Evolutionary conservation across 2,888 invertebrate species (phyloP), one percentile per base, ranked within the genome.

Genomic region (Idaea biselata): DNA sequence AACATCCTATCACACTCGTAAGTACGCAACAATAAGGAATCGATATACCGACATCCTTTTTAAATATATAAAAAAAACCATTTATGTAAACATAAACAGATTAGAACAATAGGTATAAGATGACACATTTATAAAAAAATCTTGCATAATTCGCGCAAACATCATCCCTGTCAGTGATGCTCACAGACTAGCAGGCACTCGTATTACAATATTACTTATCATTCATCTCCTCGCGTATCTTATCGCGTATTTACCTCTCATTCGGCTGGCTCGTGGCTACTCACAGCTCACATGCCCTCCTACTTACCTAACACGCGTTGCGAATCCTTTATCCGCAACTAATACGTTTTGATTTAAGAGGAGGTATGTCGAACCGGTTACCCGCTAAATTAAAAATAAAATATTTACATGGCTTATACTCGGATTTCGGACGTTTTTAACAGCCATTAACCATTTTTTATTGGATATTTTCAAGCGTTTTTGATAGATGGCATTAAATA

Each of bases 91-190:
- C 70, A 72, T 68, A 70, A 72, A 70, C 72, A 76, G 71, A 67
- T 66, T 68, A 64, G 63, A 65, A 44, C 44, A 44, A 44, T 44
- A 44, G 44, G 44, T 44, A 73, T 73, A 74, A 73, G 18, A 72
- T 71, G 72, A 82, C 81, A 82, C 80, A 81, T 83, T 83, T 82
- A 83, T 85, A 83, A 79, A 80, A 55, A 82, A 83, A 83, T 89
- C 92, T 91, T 89, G 86, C 92, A 92, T 91, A 91, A 88, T 85
- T 91, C 92, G 73, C 91, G 90, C 92, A 90, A 87, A 90, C 92
- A 91, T 86, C 87, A 87, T 88, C 81, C 89, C 91, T 89, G 87
- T 87, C 91, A 91, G 90, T 89, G 91, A 91, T 89, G 89, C 90
- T 89, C 88, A 87, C 87, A 91, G 91, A 92, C 92, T 91, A 91